Evolutionary conservation across 2,797 vertebrate genomes (phyloP).

Genomic region (Xenopus petersii): DNA sequence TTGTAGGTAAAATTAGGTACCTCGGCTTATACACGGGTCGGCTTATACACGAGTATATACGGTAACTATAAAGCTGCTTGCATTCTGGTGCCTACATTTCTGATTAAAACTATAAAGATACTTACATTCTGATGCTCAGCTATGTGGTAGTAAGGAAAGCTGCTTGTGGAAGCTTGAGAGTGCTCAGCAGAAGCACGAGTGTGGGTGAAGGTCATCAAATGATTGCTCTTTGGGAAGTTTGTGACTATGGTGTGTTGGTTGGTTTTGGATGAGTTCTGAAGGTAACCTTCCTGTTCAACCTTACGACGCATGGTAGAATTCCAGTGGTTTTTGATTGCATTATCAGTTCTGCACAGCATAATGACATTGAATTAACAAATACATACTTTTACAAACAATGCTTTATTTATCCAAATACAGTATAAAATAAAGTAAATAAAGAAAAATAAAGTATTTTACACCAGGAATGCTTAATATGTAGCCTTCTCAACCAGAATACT

Average conservation of each 20-base stretch:
- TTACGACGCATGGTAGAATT: slow-evolving; percentile 98
- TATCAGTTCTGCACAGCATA: slow-evolving; percentile 83
- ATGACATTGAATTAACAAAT: too few species aligned
- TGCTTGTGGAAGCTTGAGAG: slow-evolving; percentile 68
- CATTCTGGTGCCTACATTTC: too few species aligned
- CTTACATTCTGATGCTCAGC: slow-evolving; percentile 86
- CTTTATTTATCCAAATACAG: too few species aligned
- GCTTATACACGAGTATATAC: too few species aligned
- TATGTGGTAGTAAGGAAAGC: slow-evolving; percentile 84
- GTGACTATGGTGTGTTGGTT: slow-evolving; percentile 66
- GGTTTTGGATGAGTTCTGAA: slow-evolving; percentile 80
- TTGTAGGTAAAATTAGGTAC: too few species aligned
- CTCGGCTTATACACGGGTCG: too few species aligned
- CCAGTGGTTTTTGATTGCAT: slow-evolving; percentile 99
- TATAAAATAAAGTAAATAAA: too few species aligned
- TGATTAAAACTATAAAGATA: background rate
- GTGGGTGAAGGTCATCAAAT: slow-evolving; percentile 80
- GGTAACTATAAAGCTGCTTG: too few species aligned
- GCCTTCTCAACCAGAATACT: too few species aligned
- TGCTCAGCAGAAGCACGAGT: slow-evolving; percentile 69
- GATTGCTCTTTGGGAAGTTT: slow-evolving; percentile 77
- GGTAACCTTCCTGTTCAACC: slow-evolving; percentile 97
- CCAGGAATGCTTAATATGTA: too few species aligned
- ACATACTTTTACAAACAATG: too few species aligned
- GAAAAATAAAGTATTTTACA: too few species aligned